phyloP scores from a whole-genome alignment of 2,797 vertebrate genomes.

The Manis crassicaudata region DNA sequence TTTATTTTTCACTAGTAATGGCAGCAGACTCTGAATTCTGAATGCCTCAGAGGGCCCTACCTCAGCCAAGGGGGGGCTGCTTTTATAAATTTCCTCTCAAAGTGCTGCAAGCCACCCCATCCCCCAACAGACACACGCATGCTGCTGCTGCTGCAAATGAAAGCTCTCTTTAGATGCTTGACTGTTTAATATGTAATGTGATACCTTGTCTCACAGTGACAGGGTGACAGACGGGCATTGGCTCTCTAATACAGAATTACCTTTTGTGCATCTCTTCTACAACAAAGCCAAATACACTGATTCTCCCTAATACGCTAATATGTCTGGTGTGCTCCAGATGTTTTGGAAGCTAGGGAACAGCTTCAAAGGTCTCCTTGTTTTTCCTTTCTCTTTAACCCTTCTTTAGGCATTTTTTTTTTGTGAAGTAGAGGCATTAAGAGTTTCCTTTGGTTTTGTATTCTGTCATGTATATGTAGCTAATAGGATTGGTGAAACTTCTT shows the following conservation, averaged over 20 bases:
- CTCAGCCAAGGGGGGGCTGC: not conserved
- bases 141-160: constrained; percentile 72
- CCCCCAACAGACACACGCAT: not conserved
- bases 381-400: constrained; percentile 49
- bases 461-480: not conserved
- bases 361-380: constrained; percentile 69
- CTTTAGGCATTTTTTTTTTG: constrained; percentile 39
- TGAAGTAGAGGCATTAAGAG: not conserved
- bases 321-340: constrained; percentile 81
- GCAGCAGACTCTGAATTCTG: constrained; percentile 48
- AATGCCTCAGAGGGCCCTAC: constrained; percentile 6
- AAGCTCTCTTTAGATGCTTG: constrained; percentile 80
- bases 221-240: constrained; percentile 84
- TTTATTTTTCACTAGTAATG: constrained; percentile 45
- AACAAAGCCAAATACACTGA: constrained; percentile 80
- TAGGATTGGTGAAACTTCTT: not conserved
- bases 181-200: constrained; percentile 87
- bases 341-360: constrained; percentile 70
- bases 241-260: constrained; percentile 84
- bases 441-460: constrained; percentile 30
- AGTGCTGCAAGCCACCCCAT: not conserved
- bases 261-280: constrained; percentile 82
- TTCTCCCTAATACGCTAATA: constrained; percentile 79
- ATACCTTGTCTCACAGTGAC: constrained; percentile 86
- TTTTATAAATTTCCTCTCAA: constrained; percentile 42